phyloP scores from a whole-genome alignment of 2,888 invertebrate genomes.

The Molorchus minor region DNA sequence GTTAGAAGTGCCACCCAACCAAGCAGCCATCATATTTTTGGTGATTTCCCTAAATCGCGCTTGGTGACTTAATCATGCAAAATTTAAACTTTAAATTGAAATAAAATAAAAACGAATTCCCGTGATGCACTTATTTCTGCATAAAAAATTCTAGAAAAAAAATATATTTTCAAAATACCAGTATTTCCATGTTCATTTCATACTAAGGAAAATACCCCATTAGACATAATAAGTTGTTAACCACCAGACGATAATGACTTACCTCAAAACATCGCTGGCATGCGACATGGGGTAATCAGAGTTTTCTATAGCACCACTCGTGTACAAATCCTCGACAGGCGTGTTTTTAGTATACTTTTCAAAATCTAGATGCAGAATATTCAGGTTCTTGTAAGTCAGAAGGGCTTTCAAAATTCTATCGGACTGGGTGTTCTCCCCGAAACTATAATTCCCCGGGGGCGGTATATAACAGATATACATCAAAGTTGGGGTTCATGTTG shows the following conservation, averaged over 20 bases:
- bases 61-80: too few species aligned
- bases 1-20: too few species aligned
- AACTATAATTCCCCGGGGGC: slow-evolving; percentile 59
- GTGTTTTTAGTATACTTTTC: slow-evolving; percentile 66
- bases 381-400: slow-evolving; percentile 64
- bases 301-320: slow-evolving; percentile 62
- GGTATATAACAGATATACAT: slow-evolving; percentile 67
- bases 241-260: slow-evolving; percentile 27
- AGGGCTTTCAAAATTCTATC: slow-evolving; percentile 60
- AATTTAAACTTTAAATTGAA: too few species aligned
- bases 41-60: too few species aligned
- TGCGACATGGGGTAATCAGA: slow-evolving; percentile 70
- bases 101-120: too few species aligned
- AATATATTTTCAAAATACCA: too few species aligned
- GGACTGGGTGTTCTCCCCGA: slow-evolving; percentile 46
- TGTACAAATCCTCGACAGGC: slow-evolving; percentile 68
- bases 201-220: too few species aligned
- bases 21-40: too few species aligned
- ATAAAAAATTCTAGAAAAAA: too few species aligned
- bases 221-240: slow-evolving; percentile 31
- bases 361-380: slow-evolving; percentile 65
- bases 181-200: too few species aligned
- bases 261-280: slow-evolving; percentile 70
- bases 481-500: slow-evolving; percentile 67
- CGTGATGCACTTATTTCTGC: too few species aligned